Conservation (phyloP, 53 echinoderm and acorn worm species). For the Apostichopus leukothele region DNA sequence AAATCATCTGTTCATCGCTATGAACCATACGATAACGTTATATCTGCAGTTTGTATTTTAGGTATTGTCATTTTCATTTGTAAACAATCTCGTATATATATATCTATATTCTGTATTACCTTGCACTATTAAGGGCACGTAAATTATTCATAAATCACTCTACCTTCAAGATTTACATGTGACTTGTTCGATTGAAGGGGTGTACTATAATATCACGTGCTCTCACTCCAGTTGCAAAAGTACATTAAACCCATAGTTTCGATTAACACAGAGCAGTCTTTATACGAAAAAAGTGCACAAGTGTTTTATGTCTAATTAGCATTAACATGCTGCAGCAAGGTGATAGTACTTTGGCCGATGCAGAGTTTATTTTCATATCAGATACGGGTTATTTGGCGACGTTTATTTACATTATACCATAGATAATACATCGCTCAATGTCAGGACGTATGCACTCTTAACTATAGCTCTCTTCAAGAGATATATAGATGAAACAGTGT, state of each 20-base stretch:
- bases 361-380: constrained; percentile 8
- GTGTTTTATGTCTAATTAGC: constrained; percentile 8
- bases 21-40: no score
- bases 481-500: not conserved
- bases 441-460: not conserved
- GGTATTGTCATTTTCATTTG: no score
- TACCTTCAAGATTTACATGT: no score
- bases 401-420: not conserved
- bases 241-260: constrained; percentile 8
- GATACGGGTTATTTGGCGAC: constrained; percentile 8
- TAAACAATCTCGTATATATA: no score
- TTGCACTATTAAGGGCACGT: no score
- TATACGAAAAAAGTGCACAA: not conserved
- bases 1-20: no score
- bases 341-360: not conserved
- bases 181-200: no score
- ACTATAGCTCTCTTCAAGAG: not conserved
- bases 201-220: no score
- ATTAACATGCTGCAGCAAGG: not conserved
- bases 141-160: no score
- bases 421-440: not conserved
- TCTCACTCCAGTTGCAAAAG: not conserved
- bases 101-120: no score
- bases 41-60: no score
- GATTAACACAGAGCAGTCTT: not conserved